Conservation (phyloP, 2,888 invertebrate species). For the Diogma glabrata region DNA sequence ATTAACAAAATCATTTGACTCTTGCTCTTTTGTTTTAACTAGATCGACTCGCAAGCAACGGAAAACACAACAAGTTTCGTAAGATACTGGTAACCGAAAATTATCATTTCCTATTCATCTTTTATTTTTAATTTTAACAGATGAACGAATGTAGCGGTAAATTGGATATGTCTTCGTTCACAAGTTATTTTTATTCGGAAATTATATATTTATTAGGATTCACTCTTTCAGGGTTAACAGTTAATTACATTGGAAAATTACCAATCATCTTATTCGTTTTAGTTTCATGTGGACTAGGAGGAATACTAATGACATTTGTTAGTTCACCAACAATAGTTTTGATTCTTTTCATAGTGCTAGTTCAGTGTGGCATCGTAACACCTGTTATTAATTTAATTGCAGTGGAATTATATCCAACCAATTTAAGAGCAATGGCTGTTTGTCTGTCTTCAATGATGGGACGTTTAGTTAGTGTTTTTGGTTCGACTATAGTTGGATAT, state of each 20-base stretch:
- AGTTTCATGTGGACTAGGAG: constrained; percentile 23
- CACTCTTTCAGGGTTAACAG: constrained; percentile 25
- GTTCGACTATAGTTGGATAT: constrained; percentile 37
- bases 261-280: constrained; percentile 25
- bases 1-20: too few relatives aligned
- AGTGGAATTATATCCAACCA: constrained; percentile 31
- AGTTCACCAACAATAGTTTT: constrained; percentile 24
- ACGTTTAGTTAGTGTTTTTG: constrained; percentile 38
- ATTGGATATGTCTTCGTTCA: too few relatives aligned
- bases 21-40: too few relatives aligned
- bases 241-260: constrained; percentile 26
- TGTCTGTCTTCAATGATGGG: constrained; percentile 43
- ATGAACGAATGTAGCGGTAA: too few relatives aligned
- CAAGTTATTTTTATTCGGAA: constrained; percentile 26
- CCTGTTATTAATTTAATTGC: constrained; percentile 29
- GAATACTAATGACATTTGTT: constrained; percentile 22
- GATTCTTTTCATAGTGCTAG: constrained; percentile 25
- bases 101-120: too few relatives aligned
- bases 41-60: too few relatives aligned
- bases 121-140: too few relatives aligned
- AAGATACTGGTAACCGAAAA: too few relatives aligned
- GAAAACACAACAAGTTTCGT: too few relatives aligned
- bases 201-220: constrained; percentile 26
- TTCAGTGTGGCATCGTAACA: constrained; percentile 26
- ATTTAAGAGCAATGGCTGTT: constrained; percentile 39